A percentile compares a stretch with the other conserved stretches of the same genome.
These are phyloP conservation scores for Gnathonemus longibarbis DNA, from an alignment of 2,113 vertebrate species.

Conservation along the genomic window DNA sequence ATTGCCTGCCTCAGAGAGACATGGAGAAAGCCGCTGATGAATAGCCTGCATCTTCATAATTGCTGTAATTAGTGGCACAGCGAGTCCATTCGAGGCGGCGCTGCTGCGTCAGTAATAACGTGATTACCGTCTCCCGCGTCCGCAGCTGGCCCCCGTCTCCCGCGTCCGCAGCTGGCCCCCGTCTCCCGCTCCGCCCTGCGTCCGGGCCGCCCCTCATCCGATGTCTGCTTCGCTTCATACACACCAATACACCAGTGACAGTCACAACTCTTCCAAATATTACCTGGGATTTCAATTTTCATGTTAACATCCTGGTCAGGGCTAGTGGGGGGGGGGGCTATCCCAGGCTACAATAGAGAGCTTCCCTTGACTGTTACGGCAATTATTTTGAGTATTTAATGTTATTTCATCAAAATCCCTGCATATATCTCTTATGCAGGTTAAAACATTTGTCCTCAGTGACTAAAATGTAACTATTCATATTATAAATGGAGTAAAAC, in stretches of 20 bases:
- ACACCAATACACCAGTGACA: not conserved
- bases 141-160: constrained; percentile 8
- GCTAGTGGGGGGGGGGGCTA: not conserved
- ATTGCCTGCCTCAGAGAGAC: constrained; percentile 41
- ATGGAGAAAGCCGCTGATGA: constrained; percentile 48
- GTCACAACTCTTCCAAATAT: not conserved
- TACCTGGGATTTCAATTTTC: not conserved
- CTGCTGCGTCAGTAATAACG: constrained; percentile 46
- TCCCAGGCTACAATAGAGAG: not conserved
- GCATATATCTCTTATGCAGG: not conserved
- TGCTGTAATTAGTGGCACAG: constrained; percentile 66
- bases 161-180: constrained; percentile 18
- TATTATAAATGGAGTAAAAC: not conserved
- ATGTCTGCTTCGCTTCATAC: not conserved
- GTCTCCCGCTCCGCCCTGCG: not conserved
- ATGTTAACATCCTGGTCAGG: not conserved
- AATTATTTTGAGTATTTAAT: not conserved
- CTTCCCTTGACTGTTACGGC: not conserved
- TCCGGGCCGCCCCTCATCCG: not conserved
- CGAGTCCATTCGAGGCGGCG: constrained; percentile 38
- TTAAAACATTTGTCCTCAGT: not conserved
- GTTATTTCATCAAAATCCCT: not conserved
- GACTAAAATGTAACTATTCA: not conserved
- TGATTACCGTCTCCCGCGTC: constrained; percentile 39
- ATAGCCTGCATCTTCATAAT: constrained; percentile 61